A percentile compares a stretch with the other conserved stretches of the same genome.
These are phyloP conservation scores for Zaprionus lachaisei DNA, from an alignment of 1,140 invertebrate species.

Conservation along the genomic window DNA sequence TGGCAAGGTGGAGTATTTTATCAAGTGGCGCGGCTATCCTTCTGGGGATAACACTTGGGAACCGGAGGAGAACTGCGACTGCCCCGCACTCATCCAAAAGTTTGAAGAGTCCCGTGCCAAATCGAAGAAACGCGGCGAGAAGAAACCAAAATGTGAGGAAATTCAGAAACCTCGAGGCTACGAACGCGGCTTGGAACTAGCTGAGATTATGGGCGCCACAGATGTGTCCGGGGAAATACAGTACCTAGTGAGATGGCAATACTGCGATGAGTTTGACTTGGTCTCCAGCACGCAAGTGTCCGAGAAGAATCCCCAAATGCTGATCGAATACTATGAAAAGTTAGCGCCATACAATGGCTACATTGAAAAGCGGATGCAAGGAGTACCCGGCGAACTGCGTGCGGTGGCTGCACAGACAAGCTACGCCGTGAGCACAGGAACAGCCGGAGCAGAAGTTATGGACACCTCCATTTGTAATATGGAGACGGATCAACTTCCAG, in stretches of 20 bases:
- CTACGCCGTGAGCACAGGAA: constrained; percentile 35
- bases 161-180: constrained; percentile 86
- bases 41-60: constrained; percentile 93
- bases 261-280: constrained; percentile 77
- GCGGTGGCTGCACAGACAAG: constrained; percentile 42
- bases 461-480: constrained; percentile 12
- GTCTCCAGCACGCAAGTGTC: constrained; percentile 61
- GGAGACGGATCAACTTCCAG: constrained; percentile 19
- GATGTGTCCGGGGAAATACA: constrained; percentile 72
- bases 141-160: constrained; percentile 82
- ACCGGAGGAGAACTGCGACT: constrained; percentile 95
- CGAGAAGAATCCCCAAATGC: constrained; percentile 71
- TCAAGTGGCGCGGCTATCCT: constrained; percentile 83
- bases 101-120: constrained; percentile 94
- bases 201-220: constrained; percentile 95
- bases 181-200: constrained; percentile 94
- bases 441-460: constrained; percentile 26
- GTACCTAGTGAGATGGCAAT: constrained; percentile 79
- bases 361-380: constrained; percentile 67
- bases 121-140: constrained; percentile 84
- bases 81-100: constrained; percentile 94
- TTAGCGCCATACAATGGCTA: constrained; percentile 68
- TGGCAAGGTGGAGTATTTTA: constrained; percentile 84
- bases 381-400: constrained; percentile 69
- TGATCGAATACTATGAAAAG: constrained; percentile 79